Conservation (phyloP, 2,113 vertebrate species). For the Rattus rattus region DNA sequence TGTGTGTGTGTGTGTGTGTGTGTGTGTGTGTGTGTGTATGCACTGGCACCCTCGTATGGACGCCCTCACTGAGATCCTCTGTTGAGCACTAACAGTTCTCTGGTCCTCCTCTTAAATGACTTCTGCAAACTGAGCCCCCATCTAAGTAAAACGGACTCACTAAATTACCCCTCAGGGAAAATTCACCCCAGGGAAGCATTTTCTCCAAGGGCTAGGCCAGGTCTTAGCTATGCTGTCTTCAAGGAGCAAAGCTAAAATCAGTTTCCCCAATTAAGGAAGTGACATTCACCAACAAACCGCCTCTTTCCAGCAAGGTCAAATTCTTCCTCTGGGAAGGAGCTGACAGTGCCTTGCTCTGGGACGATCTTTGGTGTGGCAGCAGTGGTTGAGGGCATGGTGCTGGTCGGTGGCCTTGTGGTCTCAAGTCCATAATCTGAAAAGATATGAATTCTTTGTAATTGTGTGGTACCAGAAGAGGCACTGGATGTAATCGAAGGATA, state of each 20-base stretch:
- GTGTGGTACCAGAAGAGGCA: not conserved
- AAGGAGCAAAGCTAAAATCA: slow-evolving; percentile 1
- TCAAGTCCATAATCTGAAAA: slow-evolving; percentile 85
- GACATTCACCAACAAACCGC: slow-evolving; percentile 93
- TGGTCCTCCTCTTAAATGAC: not conserved
- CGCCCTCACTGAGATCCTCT: not conserved
- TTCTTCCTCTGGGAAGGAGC: slow-evolving; percentile 89
- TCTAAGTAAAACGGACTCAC: not conserved
- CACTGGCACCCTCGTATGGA: not conserved
- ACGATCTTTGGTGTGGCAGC: not conserved
- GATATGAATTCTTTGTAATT: not conserved
- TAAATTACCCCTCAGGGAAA: not conserved
- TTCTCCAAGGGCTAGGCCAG: not conserved
- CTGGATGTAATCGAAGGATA: not conserved
- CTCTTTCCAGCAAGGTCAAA: slow-evolving; percentile 94
- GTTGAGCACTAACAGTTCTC: not conserved
- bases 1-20: no score
- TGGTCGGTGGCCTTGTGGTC: slow-evolving; percentile 69
- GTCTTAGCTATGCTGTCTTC: not conserved
- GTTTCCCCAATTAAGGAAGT: slow-evolving; percentile 19
- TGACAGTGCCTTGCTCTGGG: slow-evolving; percentile 82
- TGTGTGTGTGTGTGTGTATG: not conserved
- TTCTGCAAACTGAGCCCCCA: not conserved
- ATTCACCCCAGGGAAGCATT: not conserved
- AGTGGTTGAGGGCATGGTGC: not conserved